A percentile compares a stretch with the other conserved stretches of the same genome.
These are phyloP conservation scores for Albula goreensis DNA, from an alignment of 2,113 vertebrate genomes.

Conservation along the genomic window DNA sequence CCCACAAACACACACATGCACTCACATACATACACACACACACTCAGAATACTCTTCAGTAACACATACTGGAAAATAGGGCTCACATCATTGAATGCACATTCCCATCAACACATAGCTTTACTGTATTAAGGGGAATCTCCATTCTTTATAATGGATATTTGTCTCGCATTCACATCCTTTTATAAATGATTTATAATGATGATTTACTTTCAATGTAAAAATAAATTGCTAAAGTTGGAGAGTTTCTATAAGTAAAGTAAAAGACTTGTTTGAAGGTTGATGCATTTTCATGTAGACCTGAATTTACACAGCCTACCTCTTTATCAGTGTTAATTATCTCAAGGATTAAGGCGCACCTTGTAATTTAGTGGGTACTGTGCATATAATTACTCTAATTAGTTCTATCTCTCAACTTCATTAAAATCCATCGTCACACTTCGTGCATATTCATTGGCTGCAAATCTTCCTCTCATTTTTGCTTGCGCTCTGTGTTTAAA, in stretches of 20 bases:
- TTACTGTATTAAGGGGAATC: background rate
- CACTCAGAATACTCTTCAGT: background rate
- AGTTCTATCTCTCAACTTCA: constrained; percentile 51
- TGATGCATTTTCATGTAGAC: background rate
- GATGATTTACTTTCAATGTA: background rate
- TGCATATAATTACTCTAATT: constrained; percentile 68
- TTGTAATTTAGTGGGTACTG: constrained; percentile 63
- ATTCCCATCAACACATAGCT: background rate
- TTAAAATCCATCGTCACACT: constrained; percentile 49
- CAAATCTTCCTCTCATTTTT: constrained; percentile 39
- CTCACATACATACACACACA: constrained; percentile 13
- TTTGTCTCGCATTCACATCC: background rate
- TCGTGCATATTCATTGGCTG: constrained; percentile 49
- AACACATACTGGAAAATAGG: background rate
- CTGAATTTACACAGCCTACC: constrained; percentile 8
- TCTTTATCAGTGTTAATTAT: constrained; percentile 57
- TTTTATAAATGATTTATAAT: background rate
- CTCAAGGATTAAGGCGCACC: constrained; percentile 60
- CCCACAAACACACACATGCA: too few relatives aligned
- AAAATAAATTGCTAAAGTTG: background rate
- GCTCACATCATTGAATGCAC: background rate
- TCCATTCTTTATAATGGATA: background rate
- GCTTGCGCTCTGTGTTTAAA: background rate
- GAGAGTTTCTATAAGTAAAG: background rate
- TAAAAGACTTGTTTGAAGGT: background rate